Base-by-base conservation (phyloP, 2,113 vertebrate genomes). In the Gulo gulo region DNA sequence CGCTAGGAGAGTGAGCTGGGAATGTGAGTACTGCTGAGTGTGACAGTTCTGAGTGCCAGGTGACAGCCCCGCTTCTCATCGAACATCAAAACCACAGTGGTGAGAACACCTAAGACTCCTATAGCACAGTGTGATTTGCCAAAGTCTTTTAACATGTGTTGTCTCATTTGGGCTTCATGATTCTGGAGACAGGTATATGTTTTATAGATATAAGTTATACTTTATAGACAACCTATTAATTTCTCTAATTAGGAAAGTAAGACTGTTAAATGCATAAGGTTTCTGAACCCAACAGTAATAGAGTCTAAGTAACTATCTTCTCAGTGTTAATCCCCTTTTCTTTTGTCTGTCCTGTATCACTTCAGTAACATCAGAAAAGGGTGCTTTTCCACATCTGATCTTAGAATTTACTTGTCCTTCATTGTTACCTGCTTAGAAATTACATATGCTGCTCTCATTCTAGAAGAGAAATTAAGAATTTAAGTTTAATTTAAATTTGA, bases 181-280 rank as follows among this genome's bases (percentile, higher is more conserved):
- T 92, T 95, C 31, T 81, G 83, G 71, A 82, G 59, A 86, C 14
- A 89, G 10, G 6, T 59, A 6, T 34, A 24, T 82, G 55, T 79
- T 92, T 89, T 79, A 67, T 84, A 12, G 7, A 55, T 26, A 18
- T 59, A 86, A 67, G 69, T 94, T 82, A 26, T 34, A 78, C 87
- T 94, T 93, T 87, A 69, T 16, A 93, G 23, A 31, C 96, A 79
- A 21, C n/a, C 63, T 96, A 47, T 91, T 88, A 67, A n/a, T 91
- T 88, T 91, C 34, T 90, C 47, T 88, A 81, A 42, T 67, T 95
- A 69, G n/a, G 55, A 52, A 50, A 59, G 14, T 83, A 50, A 59
- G 20, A 67, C 61, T 91, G 6, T 74, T 81, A 74, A 29, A 67
- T 91, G 18, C 3, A 50, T 92, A 20, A 69, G 24, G 6, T 92